Evolutionary conservation across 1,140 invertebrate species (phyloP), one percentile per base, ranked within the genome.

Genomic region (Teleopsis dalmanni): DNA sequence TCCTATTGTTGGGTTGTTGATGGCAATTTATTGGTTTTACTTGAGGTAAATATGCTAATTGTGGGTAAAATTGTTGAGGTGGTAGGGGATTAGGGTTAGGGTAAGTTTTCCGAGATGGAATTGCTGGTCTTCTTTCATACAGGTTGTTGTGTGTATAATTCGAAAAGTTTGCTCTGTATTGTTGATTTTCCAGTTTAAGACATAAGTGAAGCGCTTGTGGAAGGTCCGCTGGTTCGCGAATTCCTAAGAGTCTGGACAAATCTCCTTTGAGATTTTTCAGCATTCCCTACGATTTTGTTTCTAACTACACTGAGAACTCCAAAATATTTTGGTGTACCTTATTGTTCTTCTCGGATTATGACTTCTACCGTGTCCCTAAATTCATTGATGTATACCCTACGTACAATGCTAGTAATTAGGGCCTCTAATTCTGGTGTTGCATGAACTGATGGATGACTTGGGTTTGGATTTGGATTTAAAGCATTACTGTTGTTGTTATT

Each of bases 111-210:
- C n/a, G n/a, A n/a, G n/a, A n/a, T n/a, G n/a, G n/a, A n/a, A n/a
- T n/a, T n/a, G n/a, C n/a, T n/a, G n/a, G n/a, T n/a, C n/a, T n/a
- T n/a, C n/a, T 26, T 29, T 23, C 25, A n/a, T 29, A 21, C n/a
- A n/a, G n/a, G n/a, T n/a, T n/a, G n/a, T 36, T 36, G 11, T 35
- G 33, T 22, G 21, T 21, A 25, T 35, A 33, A 36, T 36, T 34
- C 10, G 38, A n/a, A n/a, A n/a, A n/a, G n/a, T n/a, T n/a, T n/a
- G n/a, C n/a, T n/a, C n/a, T n/a, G n/a, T n/a, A n/a, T n/a, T n/a
- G n/a, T n/a, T n/a, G n/a, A n/a, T n/a, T n/a, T 42, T 48, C 27
- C 19, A 50, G 21, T 43, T 50, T 50, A n/a, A 44, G 13, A 16
- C 48, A 50, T 23, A 50, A 14, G 16, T 50, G 29, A 9, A 45